A percentile compares a stretch with the other conserved stretches of the same genome.
Conservation (phyloP, 2,113 vertebrate genomes). For the Sapajus apella region DNA sequence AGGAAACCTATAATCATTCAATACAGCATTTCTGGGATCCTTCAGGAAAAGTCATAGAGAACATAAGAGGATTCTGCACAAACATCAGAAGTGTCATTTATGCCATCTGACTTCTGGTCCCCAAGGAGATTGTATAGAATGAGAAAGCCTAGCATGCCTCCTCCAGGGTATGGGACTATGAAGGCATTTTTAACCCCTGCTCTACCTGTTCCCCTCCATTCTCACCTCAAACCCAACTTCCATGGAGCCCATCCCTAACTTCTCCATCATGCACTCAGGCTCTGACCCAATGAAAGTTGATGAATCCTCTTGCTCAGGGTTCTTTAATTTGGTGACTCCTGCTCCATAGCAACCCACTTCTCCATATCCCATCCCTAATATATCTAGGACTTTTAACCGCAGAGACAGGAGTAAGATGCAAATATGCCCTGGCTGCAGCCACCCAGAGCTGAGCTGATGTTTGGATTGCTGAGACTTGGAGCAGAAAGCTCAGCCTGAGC, state of each 20-base stretch:
- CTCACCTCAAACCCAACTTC: background rate
- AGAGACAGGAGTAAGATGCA: background rate
- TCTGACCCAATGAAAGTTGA: slow-evolving; percentile 4
- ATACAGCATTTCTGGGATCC: slow-evolving; percentile 16
- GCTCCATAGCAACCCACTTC: background rate
- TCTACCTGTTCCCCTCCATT: background rate
- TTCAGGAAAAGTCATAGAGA: slow-evolving; percentile 26
- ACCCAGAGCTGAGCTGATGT: slow-evolving; percentile 23
- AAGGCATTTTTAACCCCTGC: background rate
- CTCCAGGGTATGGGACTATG: background rate
- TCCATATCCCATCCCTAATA: background rate
- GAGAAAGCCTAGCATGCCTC: background rate
- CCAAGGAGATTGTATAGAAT: slow-evolving; percentile 28
- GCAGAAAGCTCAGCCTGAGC: slow-evolving; percentile 25
- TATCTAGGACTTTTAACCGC: background rate
- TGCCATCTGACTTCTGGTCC: slow-evolving; percentile 17
- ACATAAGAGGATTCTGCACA: slow-evolving; percentile 34
- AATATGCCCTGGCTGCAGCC: background rate
- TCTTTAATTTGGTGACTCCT: background rate
- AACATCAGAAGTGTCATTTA: slow-evolving; percentile 33
- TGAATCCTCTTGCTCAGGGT: background rate
- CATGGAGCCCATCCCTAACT: background rate
- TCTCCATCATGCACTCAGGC: background rate
- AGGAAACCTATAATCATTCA: background rate
- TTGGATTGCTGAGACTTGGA: background rate